Evolutionary conservation across 2,113 vertebrate species (phyloP).

Genomic region (Spea bombifrons): DNA sequence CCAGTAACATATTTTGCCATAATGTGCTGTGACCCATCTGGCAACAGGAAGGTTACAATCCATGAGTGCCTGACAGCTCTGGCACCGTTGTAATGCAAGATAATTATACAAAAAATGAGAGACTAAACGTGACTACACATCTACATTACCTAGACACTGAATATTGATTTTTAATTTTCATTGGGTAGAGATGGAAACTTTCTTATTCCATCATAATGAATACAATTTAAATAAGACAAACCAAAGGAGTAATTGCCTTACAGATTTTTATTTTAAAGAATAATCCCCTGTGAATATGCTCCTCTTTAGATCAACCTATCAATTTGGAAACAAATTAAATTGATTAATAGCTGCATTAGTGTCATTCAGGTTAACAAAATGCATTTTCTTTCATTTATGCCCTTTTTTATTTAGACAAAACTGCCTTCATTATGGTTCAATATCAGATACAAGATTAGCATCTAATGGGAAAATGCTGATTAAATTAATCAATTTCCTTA

Average conservation of each 20-base stretch:
- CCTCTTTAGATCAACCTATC: not conserved
- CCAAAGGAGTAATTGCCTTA: conserved; percentile 12
- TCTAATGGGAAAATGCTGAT: conserved; percentile 16
- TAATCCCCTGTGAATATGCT: not conserved
- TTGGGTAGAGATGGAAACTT: conserved; percentile 24
- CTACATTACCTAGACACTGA: conserved; percentile 40
- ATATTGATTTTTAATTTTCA: conserved; percentile 39
- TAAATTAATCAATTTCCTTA: not conserved
- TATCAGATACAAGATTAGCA: conserved; percentile 29
- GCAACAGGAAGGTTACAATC: conserved; percentile 16
- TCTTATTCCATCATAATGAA: conserved; percentile 20
- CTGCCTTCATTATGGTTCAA: conserved; percentile 25
- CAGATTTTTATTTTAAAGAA: conserved; percentile 27
- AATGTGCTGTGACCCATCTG: conserved; percentile 7
- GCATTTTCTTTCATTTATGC: conserved; percentile 36
- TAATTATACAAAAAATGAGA: conserved; percentile 35
- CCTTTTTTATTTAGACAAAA: conserved; percentile 30
- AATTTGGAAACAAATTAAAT: conserved; percentile 4
- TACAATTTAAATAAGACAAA: conserved; percentile 37
- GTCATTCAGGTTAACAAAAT: conserved; percentile 43
- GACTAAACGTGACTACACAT: conserved; percentile 16
- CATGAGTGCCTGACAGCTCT: conserved; percentile 20
- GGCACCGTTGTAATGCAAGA: conserved; percentile 34
- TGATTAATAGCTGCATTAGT: conserved; percentile 36
- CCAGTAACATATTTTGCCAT: conserved; percentile 8